Base-by-base conservation (phyloP, 2,888 invertebrate genomes). In the Temnothorax unifasciatus region DNA sequence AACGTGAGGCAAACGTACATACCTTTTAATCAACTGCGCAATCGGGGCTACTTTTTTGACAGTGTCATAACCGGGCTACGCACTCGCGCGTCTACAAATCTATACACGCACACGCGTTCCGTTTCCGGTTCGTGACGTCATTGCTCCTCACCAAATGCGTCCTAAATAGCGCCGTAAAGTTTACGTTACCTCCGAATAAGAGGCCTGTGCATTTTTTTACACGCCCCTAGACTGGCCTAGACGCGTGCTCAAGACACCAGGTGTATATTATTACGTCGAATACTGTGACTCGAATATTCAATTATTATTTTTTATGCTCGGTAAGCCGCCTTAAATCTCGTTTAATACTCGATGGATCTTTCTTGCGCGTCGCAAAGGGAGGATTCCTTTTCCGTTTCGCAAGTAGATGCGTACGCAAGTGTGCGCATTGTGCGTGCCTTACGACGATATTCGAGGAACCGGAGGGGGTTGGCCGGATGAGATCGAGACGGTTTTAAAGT, bases 401-500 rank as follows among this genome's bases (percentile, higher is more conserved):
- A 18, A 66, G 25, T 38, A 47, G 57, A 68, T 59, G 57, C 74
- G 57, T 73, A 63, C 54, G 44, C 25, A 18, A 66, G 25, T 68
- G 52, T 66, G 21, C 50, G 34, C 68, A 71, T 74, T 81, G 63
- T 71, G 52, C 52, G 79, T 63, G 47, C 11, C 13, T 63, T 59
- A 69, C 85, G 83, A 87, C 73, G 86, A 81, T 85, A 87, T 88
- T 90, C 84, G 89, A 86, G 84, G 88, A 88, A 90, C 85, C 84
- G 79, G 88, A 88, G 83, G 74, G 77, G 81, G 57, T 82, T 86
- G 88, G 88, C 91, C 90, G 91, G 91, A 91, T 91, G 91, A 89
- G 90, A 89, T 87, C 91, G 88, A 91, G 92, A 91, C 92, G 85
- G 87, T 91, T 90, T 81, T 87, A 73, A 90, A 90, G 90, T 88